Percentiles rank a stretch among this genome's conserved stretches.
Conservation (phyloP, 2,797 vertebrate genomes). For the Centropyge bicolor region DNA sequence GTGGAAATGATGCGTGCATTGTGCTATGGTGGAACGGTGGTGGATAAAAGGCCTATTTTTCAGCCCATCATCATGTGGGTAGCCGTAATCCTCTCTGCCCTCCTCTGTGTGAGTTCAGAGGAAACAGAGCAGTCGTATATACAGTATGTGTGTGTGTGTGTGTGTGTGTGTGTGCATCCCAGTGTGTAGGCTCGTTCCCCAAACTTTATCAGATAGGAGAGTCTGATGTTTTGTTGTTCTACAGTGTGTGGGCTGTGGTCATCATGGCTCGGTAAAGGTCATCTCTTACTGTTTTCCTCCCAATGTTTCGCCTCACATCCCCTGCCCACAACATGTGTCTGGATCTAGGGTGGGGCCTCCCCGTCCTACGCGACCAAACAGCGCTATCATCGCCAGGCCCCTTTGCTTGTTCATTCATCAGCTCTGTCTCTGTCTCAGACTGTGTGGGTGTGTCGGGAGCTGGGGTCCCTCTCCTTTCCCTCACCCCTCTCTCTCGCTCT, state of each 20-base stretch:
- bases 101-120: conserved; percentile 71
- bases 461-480: conserved; percentile 62
- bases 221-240: conserved; percentile 68
- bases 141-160: conserved; percentile 10
- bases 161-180: no score
- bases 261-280: conserved; percentile 75
- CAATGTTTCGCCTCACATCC: conserved; percentile 63
- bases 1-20: conserved; percentile 80
- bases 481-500: conserved; percentile 35
- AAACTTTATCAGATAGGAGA: conserved; percentile 72
- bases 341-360: conserved; percentile 63
- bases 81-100: conserved; percentile 75
- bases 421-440: conserved; percentile 61
- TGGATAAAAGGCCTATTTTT: conserved; percentile 81
- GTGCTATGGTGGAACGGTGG: conserved; percentile 77
- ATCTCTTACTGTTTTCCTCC: conserved; percentile 59
- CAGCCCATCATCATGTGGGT: conserved; percentile 81
- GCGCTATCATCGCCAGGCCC: conserved; percentile 57
- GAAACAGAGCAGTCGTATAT: conserved; percentile 60
- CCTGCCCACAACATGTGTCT: conserved; percentile 67
- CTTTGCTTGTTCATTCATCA: conserved; percentile 72
- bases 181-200: conserved; percentile 53
- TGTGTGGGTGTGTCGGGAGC: conserved; percentile 66
- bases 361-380: conserved; percentile 50
- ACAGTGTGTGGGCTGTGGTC: conserved; percentile 72